phyloP scores from a whole-genome alignment of 2,797 vertebrate species.

The Malurus leucopterus region DNA sequence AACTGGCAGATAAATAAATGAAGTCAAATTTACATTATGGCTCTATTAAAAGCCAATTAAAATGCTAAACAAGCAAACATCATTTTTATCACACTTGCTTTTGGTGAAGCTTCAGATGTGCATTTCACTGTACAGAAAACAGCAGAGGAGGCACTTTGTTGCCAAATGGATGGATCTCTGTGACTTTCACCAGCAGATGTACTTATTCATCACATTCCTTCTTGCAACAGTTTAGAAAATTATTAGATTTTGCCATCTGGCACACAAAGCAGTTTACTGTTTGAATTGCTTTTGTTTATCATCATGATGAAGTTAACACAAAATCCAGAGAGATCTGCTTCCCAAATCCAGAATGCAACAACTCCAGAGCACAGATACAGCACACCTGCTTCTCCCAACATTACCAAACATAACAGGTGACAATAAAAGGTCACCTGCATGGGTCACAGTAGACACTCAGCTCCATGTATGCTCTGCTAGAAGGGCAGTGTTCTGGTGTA shows the following conservation, averaged over 20 bases:
- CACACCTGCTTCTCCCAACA: background rate
- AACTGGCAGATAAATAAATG: constrained; percentile 23
- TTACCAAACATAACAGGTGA: background rate
- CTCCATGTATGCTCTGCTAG: background rate
- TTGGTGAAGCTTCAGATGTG: constrained; percentile 30
- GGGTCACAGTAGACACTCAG: background rate
- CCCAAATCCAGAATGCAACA: background rate
- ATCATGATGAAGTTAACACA: constrained; percentile 1
- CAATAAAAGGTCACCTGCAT: background rate
- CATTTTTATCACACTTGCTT: background rate
- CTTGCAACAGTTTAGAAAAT: constrained; percentile 54
- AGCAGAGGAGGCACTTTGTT: constrained; percentile 20
- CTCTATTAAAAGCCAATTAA: constrained; percentile 44
- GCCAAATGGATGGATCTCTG: constrained; percentile 34
- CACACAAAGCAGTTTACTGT: constrained; percentile 39
- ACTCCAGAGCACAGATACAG: background rate
- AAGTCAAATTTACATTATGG: constrained; percentile 15
- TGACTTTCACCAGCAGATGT: constrained; percentile 48
- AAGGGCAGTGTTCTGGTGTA: background rate
- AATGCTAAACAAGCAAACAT: constrained; percentile 23
- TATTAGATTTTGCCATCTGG: constrained; percentile 54
- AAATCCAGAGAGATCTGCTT: constrained; percentile 13
- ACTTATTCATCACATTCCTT: constrained; percentile 50
- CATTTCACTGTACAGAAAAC: constrained; percentile 28
- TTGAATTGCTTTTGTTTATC: constrained; percentile 49